Conservation (phyloP, 53 echinoderm and acorn worm species). For the Patiria pectinifera region DNA sequence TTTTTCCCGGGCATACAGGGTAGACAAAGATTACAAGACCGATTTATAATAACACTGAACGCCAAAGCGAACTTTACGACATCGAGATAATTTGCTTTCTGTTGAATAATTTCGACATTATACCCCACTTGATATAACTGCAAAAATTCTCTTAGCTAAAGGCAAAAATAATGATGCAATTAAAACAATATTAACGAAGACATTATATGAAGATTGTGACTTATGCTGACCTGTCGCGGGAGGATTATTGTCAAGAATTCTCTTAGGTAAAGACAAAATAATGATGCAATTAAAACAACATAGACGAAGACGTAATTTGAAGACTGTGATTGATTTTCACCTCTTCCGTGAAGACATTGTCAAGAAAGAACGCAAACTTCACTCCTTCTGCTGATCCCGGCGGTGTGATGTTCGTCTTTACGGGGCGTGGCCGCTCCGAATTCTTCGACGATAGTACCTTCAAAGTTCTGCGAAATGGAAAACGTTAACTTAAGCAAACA, state of each 20-base stretch:
- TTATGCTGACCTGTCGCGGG: constrained; percentile 43
- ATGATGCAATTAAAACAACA: no score
- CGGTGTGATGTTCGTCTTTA: constrained; percentile 37
- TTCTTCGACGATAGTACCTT: constrained; percentile 1
- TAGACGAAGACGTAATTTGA: not conserved
- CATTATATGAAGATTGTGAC: not conserved
- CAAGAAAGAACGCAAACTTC: constrained; percentile 54
- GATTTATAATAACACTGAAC: no score
- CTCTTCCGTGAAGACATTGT: constrained; percentile 72
- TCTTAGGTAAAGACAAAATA: not conserved
- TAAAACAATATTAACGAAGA: not conserved
- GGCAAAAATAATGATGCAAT: not conserved
- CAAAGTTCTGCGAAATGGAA: not conserved
- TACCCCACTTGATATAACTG: no score
- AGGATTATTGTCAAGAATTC: constrained; percentile 72
- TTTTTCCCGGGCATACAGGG: no score
- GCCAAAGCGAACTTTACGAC: no score
- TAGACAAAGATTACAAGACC: no score
- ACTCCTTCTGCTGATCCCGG: constrained; percentile 47
- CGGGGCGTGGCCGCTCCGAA: constrained; percentile 7
- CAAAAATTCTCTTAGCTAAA: no score
- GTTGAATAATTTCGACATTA: no score
- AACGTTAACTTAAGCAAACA: no score
- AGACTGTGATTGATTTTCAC: not conserved
- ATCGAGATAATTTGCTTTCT: no score